Evolutionary conservation across 2,113 vertebrate species (phyloP), one percentile per base, ranked within the genome.

Genomic region (Penelope pileata): DNA sequence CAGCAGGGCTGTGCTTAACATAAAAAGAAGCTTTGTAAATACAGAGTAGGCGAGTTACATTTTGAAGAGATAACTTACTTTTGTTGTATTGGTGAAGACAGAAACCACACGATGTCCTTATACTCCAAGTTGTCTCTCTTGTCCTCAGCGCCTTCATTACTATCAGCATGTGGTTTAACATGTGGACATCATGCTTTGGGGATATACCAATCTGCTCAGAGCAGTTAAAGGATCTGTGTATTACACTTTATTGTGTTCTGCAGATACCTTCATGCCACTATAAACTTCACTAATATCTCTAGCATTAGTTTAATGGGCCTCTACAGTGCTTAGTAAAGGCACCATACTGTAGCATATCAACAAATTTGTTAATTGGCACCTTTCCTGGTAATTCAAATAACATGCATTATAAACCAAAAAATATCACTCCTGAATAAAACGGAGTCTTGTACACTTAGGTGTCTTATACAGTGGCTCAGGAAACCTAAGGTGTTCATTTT

Each of bases 101-200:
- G 26, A 67, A 88, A 45, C 7, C 32, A 36, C 0, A 0, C 12
- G 16, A 1, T 34, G 5, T 43, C 18, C 42, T 70, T 29, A 68
- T 34, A 27, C 5, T 68, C n/a, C 30, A 51, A 26, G 22, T 76
- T 87, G 68, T 81, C n/a, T 51, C 27, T 72, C 45, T 83, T 76
- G 32, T 21, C 45, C n/a, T 68, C 48, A 69, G 32, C n/a, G 79
- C 13, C 7, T 22, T 76, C n/a, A 45, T 82, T 87, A 32, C 48
- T 62, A 21, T 36, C 51, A 90, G 42, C 16, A 19, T 26, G 47
- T 45, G 50, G 34, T 29, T n/a, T n/a, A n/a, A n/a, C n/a, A n/a
- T n/a, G n/a, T 83, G 12, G 16, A 19, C 26, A 70, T 78, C 22
- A 4, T 87, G 24, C n/a, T 82, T 87, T 60, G 79, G 53, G 62